Percentiles rank a stretch among this genome's conserved stretches.
phyloP scores from a whole-genome alignment of 1,140 invertebrate species.

The Daktulosphaira vitifoliae region DNA sequence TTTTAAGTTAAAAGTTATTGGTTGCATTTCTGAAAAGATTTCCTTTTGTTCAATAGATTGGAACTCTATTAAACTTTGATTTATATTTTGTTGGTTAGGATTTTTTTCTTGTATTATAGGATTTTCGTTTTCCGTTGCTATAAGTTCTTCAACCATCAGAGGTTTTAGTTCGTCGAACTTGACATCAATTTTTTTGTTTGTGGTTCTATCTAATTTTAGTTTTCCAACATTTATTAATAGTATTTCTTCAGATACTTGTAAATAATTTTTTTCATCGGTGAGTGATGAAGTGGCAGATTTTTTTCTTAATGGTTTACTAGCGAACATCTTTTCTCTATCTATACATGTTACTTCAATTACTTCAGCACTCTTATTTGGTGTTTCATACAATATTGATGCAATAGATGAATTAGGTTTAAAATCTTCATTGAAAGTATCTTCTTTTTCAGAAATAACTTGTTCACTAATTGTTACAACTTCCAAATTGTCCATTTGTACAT shows the following conservation, averaged over 20 bases:
- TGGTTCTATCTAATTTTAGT: background rate
- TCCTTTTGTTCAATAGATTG: background rate
- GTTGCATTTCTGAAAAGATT: background rate
- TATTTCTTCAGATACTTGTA: slow-evolving; percentile 25
- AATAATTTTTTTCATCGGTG: slow-evolving; percentile 7
- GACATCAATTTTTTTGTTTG: background rate
- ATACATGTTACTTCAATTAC: background rate
- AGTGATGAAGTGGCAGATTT: background rate
- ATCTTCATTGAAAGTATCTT: background rate
- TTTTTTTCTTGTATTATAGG: background rate
- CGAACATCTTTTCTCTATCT: slow-evolving; percentile 1
- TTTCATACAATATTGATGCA: slow-evolving; percentile 1
- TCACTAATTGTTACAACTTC: slow-evolving; percentile 20
- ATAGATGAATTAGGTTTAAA: background rate
- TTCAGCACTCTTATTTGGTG: background rate
- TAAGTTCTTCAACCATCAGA: slow-evolving; percentile 7
- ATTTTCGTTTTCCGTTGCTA: background rate
- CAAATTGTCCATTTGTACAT: slow-evolving; percentile 6
- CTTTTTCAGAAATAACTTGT: slow-evolving; percentile 12
- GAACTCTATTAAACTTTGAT: background rate
- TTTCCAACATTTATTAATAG: background rate
- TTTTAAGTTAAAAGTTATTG: background rate
- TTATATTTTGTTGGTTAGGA: background rate
- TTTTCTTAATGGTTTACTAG: background rate
- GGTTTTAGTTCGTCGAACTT: background rate